Conservation (phyloP, 2,888 invertebrate genomes). For the Caenorhabditis auriculariae region DNA sequence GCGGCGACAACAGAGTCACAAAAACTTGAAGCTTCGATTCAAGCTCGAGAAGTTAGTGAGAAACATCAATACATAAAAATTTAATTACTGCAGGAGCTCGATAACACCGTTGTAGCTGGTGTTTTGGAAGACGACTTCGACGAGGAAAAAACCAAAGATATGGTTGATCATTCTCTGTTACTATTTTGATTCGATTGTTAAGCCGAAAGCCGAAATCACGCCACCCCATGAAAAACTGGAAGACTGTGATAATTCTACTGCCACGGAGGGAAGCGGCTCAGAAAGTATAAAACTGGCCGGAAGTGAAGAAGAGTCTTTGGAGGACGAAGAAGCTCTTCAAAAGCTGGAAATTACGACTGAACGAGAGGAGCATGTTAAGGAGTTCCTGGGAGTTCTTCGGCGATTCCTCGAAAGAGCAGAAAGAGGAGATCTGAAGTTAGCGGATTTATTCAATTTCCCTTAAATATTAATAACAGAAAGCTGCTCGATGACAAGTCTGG, state of each 20-base stretch:
- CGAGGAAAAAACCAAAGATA: conserved; percentile 13
- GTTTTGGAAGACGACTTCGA: conserved; percentile 28
- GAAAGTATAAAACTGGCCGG: neutral
- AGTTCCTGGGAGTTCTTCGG: conserved; percentile 24
- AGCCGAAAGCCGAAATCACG: conserved; percentile 25
- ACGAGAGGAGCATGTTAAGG: conserved; percentile 28
- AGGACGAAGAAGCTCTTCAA: neutral
- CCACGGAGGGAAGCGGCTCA: conserved; percentile 1
- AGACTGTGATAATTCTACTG: neutral
- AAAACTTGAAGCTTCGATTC: too few relatives aligned
- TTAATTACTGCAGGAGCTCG: neutral
- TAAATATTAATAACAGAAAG: conserved; percentile 5
- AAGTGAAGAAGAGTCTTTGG: conserved; percentile 2
- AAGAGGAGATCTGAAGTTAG: conserved; percentile 22
- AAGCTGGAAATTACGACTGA: conserved; percentile 5
- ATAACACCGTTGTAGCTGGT: conserved; percentile 18
- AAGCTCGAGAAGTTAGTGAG: conserved; percentile 1
- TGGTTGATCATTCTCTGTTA: too few relatives aligned
- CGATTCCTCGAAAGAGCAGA: conserved; percentile 26
- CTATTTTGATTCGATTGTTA: neutral
- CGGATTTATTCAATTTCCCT: neutral
- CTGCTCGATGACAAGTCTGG: conserved; percentile 25
- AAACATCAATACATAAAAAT: neutral
- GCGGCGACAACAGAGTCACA: neutral
- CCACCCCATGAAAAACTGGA: conserved; percentile 5